These are phyloP conservation scores for Thunnus albacares DNA, from an alignment of 2,797 vertebrate species.

Conservation along the genomic window DNA sequence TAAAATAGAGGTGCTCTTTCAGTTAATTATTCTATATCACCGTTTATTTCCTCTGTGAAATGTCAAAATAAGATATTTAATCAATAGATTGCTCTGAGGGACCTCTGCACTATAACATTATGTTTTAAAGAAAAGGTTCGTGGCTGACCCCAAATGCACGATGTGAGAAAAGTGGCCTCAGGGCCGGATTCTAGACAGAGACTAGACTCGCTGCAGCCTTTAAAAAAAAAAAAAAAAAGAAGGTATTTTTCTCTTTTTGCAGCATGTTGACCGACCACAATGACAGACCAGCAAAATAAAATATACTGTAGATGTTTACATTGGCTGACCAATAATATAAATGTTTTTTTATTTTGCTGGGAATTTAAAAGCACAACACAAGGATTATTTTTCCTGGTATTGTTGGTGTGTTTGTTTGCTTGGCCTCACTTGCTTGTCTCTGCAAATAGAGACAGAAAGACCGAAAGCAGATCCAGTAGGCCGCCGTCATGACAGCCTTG, in stretches of 20 bases:
- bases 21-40: background rate
- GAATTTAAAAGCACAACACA: conserved; percentile 29
- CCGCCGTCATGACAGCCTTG: conserved; percentile 29
- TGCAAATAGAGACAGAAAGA: conserved; percentile 48
- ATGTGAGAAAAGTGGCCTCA: conserved; percentile 1
- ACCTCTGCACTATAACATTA: background rate
- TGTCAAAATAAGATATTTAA: background rate
- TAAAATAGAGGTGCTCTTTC: too few relatives aligned
- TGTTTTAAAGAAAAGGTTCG: conserved; percentile 11
- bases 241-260: conserved; percentile 30
- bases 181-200: background rate
- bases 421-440: conserved; percentile 29
- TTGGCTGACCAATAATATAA: conserved; percentile 36
- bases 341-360: conserved; percentile 23
- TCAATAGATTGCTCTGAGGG: background rate
- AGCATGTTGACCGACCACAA: conserved; percentile 51
- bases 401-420: conserved; percentile 56
- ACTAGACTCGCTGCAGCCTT: conserved; percentile 4
- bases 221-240: conserved; percentile 24
- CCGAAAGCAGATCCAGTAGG: conserved; percentile 15
- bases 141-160: conserved; percentile 19
- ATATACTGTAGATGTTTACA: conserved; percentile 37
- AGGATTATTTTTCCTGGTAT: conserved; percentile 33
- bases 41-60: background rate
- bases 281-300: conserved; percentile 41